Conservation (phyloP, 2,797 vertebrate species). For the Sus cebifrons region DNA sequence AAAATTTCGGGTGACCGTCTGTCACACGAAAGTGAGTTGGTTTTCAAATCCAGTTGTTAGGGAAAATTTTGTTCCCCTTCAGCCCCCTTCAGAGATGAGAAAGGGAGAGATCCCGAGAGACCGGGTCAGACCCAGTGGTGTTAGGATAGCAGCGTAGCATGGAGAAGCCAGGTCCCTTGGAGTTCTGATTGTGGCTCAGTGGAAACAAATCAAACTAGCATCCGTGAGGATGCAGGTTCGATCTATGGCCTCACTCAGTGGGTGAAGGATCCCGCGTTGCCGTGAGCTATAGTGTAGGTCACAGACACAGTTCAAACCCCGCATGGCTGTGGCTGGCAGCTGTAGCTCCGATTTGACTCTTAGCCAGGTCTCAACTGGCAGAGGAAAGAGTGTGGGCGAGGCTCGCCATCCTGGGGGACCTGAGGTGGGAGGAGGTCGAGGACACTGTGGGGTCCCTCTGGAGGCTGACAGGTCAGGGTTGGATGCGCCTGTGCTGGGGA, state of each 20-base stretch:
- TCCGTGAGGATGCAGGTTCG: too few relatives aligned
- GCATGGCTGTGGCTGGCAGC: too few relatives aligned
- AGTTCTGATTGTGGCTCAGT: too few relatives aligned
- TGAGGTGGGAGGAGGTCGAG: too few relatives aligned
- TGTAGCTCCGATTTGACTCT: too few relatives aligned
- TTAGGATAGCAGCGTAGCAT: neutral
- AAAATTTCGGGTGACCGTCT: neutral
- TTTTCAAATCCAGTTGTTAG: conserved; percentile 56
- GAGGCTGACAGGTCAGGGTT: neutral
- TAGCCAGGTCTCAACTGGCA: neutral
- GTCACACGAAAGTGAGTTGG: conserved; percentile 59
- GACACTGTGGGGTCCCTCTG: neutral
- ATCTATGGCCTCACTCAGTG: too few relatives aligned
- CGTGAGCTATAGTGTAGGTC: too few relatives aligned
- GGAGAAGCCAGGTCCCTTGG: neutral
- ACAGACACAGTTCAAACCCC: too few relatives aligned
- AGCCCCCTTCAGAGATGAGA: neutral
- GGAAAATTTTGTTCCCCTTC: conserved; percentile 31
- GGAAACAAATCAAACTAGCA: too few relatives aligned
- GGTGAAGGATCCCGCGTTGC: too few relatives aligned
- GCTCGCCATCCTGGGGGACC: neutral
- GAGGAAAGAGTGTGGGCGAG: neutral
- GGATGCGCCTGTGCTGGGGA: neutral
- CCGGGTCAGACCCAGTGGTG: neutral
- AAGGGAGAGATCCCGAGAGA: conserved; percentile 4